phyloP scores from a whole-genome alignment of 2,888 invertebrate species.

The Synergus umbraculus region DNA sequence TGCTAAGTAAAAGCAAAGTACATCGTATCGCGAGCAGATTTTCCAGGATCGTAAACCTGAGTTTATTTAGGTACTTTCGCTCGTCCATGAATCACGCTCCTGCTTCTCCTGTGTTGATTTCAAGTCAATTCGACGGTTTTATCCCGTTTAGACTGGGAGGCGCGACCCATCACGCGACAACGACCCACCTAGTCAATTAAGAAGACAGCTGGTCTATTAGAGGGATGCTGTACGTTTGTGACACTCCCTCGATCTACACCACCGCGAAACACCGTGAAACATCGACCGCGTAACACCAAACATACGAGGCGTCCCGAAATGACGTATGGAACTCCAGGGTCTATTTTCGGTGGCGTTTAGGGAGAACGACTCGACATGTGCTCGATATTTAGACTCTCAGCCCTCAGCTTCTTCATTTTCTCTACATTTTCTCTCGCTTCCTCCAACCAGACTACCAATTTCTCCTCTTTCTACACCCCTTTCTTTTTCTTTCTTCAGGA shows the following conservation, averaged over 20 bases:
- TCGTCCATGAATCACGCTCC: conserved; percentile 52
- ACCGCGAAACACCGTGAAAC: conserved; percentile 55
- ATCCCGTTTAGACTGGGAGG: conserved; percentile 25
- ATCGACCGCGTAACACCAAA: conserved; percentile 61
- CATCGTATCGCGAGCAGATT: conserved; percentile 38
- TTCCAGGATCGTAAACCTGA: conserved; percentile 31
- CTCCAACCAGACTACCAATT: conserved; percentile 25
- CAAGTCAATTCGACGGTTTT: conserved; percentile 44
- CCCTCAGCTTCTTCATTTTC: conserved; percentile 47
- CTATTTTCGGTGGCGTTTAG: conserved; percentile 71
- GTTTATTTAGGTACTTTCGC: conserved; percentile 40
- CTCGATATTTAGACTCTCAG: conserved; percentile 72
- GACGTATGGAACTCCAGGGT: conserved; percentile 70
- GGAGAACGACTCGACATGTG: conserved; percentile 68
- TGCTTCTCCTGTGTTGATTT: conserved; percentile 51
- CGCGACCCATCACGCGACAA: conserved; percentile 51
- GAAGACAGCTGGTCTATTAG: conserved; percentile 76
- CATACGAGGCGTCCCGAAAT: conserved; percentile 65
- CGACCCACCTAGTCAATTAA: conserved; percentile 75
- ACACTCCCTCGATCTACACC: conserved; percentile 41
- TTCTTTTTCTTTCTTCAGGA: conserved; percentile 33
- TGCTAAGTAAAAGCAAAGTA: conserved; percentile 37
- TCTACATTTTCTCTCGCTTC: conserved; percentile 48
- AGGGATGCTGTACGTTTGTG: conserved; percentile 47
- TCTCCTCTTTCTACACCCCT: conserved; percentile 42